These are phyloP conservation scores for Teleiodes luculella DNA, from an alignment of 2,888 invertebrate species.

Conservation along the genomic window DNA sequence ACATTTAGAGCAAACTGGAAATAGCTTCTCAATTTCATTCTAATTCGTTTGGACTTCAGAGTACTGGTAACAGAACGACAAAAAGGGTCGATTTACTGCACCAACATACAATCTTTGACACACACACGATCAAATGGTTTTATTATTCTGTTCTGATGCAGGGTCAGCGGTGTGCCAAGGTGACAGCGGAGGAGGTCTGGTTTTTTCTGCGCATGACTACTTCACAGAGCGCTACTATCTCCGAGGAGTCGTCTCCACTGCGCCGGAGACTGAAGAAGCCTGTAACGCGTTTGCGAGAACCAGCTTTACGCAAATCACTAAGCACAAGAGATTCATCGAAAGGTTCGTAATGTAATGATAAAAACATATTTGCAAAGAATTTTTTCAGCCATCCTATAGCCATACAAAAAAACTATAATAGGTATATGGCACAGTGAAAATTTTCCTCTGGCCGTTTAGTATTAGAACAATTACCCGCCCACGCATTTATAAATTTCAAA, in stretches of 20 bases:
- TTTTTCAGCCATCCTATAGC: neutral
- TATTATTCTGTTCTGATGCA: too few species aligned
- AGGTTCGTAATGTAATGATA: neutral
- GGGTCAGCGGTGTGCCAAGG: slow-evolving; percentile 31
- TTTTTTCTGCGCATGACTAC: slow-evolving; percentile 19
- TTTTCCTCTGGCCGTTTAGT: too few species aligned
- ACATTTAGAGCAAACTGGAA: too few species aligned
- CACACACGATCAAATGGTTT: too few species aligned
- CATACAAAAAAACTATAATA: neutral
- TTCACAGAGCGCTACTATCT: slow-evolving; percentile 26
- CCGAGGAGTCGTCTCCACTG: slow-evolving; percentile 32
- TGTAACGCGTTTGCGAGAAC: slow-evolving; percentile 28
- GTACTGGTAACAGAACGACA: too few species aligned
- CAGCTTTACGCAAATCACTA: slow-evolving; percentile 27
- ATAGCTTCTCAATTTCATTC: too few species aligned
- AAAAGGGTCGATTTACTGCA: too few species aligned
- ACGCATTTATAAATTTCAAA: too few species aligned
- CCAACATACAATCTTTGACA: too few species aligned
- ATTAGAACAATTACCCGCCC: too few species aligned
- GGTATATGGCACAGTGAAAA: too few species aligned
- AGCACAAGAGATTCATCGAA: slow-evolving; percentile 19
- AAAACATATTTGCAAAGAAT: neutral
- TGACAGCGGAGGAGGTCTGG: slow-evolving; percentile 34
- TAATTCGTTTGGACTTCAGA: too few species aligned
- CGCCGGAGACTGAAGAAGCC: slow-evolving; percentile 22